These are phyloP conservation scores for Neodiprion pinetum DNA, from an alignment of 1,140 invertebrate genomes.

Conservation along the genomic window DNA sequence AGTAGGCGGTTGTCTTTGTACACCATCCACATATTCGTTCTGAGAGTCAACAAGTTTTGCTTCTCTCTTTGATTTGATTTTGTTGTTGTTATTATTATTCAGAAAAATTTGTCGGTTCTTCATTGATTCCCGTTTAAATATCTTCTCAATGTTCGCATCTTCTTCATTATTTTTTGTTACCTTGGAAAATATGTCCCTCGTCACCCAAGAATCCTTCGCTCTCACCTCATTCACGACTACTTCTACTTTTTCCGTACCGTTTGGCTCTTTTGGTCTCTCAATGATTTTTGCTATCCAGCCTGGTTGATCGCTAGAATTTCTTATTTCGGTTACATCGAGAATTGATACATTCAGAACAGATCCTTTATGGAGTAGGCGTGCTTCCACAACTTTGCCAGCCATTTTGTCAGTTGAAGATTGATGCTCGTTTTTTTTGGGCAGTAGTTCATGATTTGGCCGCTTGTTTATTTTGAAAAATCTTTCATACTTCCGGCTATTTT, in stretches of 20 bases:
- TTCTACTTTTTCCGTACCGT: not conserved
- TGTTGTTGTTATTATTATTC: constrained; percentile 11
- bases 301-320: not conserved
- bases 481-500: constrained; percentile 13
- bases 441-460: constrained; percentile 33
- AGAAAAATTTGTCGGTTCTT: constrained; percentile 11
- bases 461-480: constrained; percentile 20
- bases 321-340: not conserved
- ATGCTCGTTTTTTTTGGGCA: constrained; percentile 22
- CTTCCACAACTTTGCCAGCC: not conserved
- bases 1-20: constrained; percentile 56
- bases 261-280: constrained; percentile 18
- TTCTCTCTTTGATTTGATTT: constrained; percentile 13
- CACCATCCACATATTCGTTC: constrained; percentile 46
- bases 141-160: constrained; percentile 32
- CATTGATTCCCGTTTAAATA: constrained; percentile 36
- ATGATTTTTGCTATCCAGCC: constrained; percentile 16
- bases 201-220: not conserved
- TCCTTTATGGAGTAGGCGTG: not conserved
- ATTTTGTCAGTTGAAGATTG: not conserved
- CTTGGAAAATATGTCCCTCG: not conserved
- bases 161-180: constrained; percentile 21
- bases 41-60: constrained; percentile 27
- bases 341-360: not conserved
- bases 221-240: not conserved